Evolutionary conservation across 2,888 invertebrate species (phyloP).

Genomic region (Melipona bicolor): DNA sequence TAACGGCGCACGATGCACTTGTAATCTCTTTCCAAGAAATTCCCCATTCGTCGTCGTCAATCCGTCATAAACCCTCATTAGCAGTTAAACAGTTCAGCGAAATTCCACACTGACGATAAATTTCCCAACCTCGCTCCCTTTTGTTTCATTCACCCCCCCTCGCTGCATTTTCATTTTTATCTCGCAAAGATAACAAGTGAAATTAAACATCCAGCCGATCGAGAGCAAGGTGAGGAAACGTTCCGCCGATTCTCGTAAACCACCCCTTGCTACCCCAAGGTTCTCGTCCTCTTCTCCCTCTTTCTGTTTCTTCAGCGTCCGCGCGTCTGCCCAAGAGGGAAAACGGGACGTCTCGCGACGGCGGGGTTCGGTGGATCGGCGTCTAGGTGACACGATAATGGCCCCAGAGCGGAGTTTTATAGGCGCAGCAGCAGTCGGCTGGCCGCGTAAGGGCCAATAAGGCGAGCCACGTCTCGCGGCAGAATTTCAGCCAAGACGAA

Average conservation of each 20-base stretch:
- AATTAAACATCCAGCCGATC: conserved; percentile 29
- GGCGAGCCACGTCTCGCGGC: conserved; percentile 67
- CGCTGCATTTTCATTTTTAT: no score
- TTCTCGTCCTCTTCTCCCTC: conserved; percentile 16
- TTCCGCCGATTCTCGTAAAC: conserved; percentile 52
- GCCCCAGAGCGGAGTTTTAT: conserved; percentile 77
- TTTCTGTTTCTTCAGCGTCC: neutral
- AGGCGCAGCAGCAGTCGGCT: conserved; percentile 77
- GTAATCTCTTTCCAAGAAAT: neutral
- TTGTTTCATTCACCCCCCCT: no score
- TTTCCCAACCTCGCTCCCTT: no score
- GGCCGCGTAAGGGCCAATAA: conserved; percentile 78
- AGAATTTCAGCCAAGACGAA: conserved; percentile 81
- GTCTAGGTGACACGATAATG: conserved; percentile 76
- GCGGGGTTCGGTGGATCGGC: conserved; percentile 34
- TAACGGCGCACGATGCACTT: conserved; percentile 20
- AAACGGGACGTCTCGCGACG: conserved; percentile 50
- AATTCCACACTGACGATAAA: neutral
- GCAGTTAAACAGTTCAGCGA: neutral
- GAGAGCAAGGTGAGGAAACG: neutral
- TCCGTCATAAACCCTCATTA: neutral
- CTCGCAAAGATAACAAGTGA: conserved; percentile 20
- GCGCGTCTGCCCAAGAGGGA: conserved; percentile 50
- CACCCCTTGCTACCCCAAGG: neutral
- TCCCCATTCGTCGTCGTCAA: neutral